These are phyloP conservation scores for Lycorma delicatula DNA, from an alignment of 1,140 invertebrate genomes.

Conservation along the genomic window DNA sequence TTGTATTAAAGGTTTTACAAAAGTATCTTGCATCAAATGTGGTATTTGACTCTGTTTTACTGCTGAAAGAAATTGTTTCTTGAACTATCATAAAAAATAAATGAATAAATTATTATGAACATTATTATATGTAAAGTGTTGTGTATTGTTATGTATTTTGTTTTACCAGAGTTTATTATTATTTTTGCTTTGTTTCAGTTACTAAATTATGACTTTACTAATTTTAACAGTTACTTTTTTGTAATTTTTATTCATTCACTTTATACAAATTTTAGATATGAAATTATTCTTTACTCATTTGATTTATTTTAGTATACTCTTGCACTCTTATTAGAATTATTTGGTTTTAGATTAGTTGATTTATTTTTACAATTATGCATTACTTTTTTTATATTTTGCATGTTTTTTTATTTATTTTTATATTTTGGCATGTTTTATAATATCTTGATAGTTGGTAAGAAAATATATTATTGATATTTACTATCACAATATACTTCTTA, in stretches of 20 bases:
- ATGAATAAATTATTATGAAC: not conserved
- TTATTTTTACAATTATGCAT: no score
- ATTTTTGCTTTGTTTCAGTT: not conserved
- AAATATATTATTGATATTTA: not conserved
- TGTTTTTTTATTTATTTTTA: no score
- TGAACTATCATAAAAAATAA: not conserved
- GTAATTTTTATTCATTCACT: not conserved
- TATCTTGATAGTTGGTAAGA: not conserved
- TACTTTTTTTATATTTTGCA: no score
- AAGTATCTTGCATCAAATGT: slow-evolving; percentile 1
- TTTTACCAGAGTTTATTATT: not conserved
- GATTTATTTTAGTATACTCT: no score
- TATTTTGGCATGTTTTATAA: not conserved
- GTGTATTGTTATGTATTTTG: not conserved
- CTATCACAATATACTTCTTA: not conserved
- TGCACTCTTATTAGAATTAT: no score
- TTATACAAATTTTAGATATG: no score
- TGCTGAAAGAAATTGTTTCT: not conserved
- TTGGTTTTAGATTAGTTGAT: no score
- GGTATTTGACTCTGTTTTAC: not conserved
- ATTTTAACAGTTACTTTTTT: not conserved
- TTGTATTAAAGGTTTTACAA: not conserved
- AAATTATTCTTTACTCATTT: no score
- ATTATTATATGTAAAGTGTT: not conserved
- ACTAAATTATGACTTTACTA: not conserved